Conservation (phyloP, 2,888 invertebrate species). For the Pristionchus entomophagus region DNA sequence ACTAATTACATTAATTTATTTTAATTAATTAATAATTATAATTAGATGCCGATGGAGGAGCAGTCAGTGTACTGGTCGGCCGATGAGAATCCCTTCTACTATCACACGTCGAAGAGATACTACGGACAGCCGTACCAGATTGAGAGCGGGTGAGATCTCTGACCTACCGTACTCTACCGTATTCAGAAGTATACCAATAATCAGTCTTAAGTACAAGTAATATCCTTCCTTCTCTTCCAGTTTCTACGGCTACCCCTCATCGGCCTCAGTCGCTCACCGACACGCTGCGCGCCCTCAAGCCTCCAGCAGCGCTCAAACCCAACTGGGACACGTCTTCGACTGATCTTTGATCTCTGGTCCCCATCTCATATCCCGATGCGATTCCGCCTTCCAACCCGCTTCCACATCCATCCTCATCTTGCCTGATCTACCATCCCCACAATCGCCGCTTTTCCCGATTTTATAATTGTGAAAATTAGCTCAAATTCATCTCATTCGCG, state of each 20-base stretch:
- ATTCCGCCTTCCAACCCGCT: neutral
- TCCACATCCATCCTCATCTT: neutral
- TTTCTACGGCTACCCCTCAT: slow-evolving; percentile 64
- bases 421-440: neutral
- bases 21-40: slow-evolving; percentile 46
- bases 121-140: slow-evolving; percentile 74
- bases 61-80: slow-evolving; percentile 75
- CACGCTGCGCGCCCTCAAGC: slow-evolving; percentile 55
- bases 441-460: neutral
- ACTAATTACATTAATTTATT: neutral
- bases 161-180: no score
- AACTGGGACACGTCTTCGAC: slow-evolving; percentile 65
- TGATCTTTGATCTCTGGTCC: slow-evolving; percentile 32
- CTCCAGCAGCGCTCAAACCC: slow-evolving; percentile 65
- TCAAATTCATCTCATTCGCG: neutral
- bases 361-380: neutral
- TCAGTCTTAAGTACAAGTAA: no score
- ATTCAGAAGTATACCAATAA: no score
- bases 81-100: slow-evolving; percentile 75
- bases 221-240: no score
- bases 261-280: slow-evolving; percentile 51
- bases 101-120: slow-evolving; percentile 72
- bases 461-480: neutral
- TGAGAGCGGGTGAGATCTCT: slow-evolving; percentile 64
- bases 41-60: slow-evolving; percentile 70